Percentiles rank a stretch among this genome's conserved stretches.
phyloP scores from a whole-genome alignment of 2,888 invertebrate genomes.

The Trissonchulus sp. region DNA sequence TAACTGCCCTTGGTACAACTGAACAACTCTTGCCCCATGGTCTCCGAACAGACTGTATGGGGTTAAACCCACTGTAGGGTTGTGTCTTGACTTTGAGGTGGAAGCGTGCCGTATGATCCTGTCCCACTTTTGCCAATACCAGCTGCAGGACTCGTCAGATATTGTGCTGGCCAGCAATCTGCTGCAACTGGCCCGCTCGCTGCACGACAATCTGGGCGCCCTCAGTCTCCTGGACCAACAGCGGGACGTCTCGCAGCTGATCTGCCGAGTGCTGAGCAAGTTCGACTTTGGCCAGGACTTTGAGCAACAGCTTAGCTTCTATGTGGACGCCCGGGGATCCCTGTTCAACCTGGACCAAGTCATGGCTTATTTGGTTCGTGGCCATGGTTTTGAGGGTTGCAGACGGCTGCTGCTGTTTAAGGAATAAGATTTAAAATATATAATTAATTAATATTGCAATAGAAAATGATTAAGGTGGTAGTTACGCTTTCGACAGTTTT shows the following conservation, averaged over 20 bases:
- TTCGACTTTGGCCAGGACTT: constrained; percentile 75
- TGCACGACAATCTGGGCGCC: constrained; percentile 67
- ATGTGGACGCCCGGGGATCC: constrained; percentile 79
- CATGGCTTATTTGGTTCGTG: constrained; percentile 65
- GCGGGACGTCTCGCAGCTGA: neutral
- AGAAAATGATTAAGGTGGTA: no score
- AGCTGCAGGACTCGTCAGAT: neutral
- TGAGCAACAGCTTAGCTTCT: constrained; percentile 84
- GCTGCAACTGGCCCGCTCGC: constrained; percentile 76
- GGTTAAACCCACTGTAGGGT: no score
- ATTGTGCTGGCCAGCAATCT: constrained; percentile 63
- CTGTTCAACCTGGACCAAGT: constrained; percentile 86
- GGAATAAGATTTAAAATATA: constrained; percentile 33
- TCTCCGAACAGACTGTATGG: no score
- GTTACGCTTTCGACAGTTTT: no score
- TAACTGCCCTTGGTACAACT: no score
- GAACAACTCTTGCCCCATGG: no score
- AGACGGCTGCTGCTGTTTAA: neutral
- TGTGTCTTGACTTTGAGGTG: no score
- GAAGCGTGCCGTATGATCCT: constrained; percentile 77
- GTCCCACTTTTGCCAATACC: constrained; percentile 45
- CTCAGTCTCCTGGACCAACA: constrained; percentile 53
- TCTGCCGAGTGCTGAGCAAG: constrained; percentile 45
- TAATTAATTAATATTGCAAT: no score
- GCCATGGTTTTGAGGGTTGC: neutral